Evolutionary conservation across 2,797 vertebrate genomes (phyloP).

Genomic region (Trichosurus vulpecula): DNA sequence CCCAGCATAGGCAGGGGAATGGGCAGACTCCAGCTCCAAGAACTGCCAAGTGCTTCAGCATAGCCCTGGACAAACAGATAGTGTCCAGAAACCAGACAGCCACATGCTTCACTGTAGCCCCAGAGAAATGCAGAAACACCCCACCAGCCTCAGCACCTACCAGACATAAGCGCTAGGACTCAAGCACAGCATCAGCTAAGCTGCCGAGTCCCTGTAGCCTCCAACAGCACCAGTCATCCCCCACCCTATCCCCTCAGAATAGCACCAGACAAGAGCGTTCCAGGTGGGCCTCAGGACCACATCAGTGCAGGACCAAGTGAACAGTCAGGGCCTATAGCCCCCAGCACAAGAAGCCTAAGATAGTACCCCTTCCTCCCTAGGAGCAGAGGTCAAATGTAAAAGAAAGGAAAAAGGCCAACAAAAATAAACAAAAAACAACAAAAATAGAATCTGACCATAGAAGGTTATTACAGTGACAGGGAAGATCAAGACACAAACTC

Average conservation of each 20-base stretch:
- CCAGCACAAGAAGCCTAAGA: background rate
- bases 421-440: background rate
- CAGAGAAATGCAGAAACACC: background rate
- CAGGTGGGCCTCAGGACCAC: too few relatives aligned
- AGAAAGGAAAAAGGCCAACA: background rate
- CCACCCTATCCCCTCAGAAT: background rate
- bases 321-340: background rate
- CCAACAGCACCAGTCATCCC: too few relatives aligned
- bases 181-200: background rate
- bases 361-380: background rate
- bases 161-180: background rate
- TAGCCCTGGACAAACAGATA: too few relatives aligned
- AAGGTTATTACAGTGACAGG: background rate
- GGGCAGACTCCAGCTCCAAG: background rate
- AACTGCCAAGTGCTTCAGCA: too few relatives aligned
- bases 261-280: fast-evolving
- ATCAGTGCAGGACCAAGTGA: background rate
- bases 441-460: background rate
- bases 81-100: too few relatives aligned
- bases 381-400: background rate
- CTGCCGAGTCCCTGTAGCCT: background rate
- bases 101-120: too few relatives aligned
- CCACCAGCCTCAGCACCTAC: background rate
- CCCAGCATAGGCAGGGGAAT: background rate
- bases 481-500: background rate